Evolutionary conservation across 2,113 vertebrate species (phyloP).

Genomic region (Irena cyanogastra): DNA sequence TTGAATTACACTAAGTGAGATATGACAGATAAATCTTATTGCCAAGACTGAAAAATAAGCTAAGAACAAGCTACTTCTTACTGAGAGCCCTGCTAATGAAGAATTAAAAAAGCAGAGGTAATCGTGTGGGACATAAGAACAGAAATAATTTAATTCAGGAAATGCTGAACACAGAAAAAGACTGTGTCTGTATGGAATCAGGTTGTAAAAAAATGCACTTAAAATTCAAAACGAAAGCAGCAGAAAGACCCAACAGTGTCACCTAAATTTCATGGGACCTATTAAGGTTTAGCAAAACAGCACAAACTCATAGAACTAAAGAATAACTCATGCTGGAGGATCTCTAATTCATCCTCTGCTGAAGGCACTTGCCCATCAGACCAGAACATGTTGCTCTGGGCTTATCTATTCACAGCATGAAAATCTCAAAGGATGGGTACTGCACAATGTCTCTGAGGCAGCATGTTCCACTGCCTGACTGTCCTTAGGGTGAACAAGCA

Average conservation of each 20-base stretch:
- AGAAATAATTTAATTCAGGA: not conserved
- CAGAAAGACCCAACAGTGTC: not conserved
- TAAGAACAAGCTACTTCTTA: not conserved
- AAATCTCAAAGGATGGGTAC: not conserved
- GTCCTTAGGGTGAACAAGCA: not conserved
- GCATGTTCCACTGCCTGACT: not conserved
- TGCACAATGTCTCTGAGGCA: not conserved
- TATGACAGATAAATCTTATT: not conserved
- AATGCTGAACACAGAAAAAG: not conserved
- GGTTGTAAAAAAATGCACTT: not conserved
- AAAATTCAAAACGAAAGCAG: not conserved
- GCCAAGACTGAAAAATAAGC: not conserved
- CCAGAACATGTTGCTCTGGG: not conserved
- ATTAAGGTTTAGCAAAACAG: not conserved
- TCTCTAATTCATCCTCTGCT: not conserved
- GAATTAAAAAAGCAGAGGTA: not conserved
- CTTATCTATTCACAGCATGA: not conserved
- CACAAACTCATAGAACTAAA: not conserved
- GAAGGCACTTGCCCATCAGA: not conserved
- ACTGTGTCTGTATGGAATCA: not conserved
- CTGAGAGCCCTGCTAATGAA: not conserved
- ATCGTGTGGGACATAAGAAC: not conserved
- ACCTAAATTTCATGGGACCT: not conserved
- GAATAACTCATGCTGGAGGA: not conserved
- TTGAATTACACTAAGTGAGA: not conserved